phyloP scores from a whole-genome alignment of 2,888 invertebrate genomes.

The Biston stratarius region DNA sequence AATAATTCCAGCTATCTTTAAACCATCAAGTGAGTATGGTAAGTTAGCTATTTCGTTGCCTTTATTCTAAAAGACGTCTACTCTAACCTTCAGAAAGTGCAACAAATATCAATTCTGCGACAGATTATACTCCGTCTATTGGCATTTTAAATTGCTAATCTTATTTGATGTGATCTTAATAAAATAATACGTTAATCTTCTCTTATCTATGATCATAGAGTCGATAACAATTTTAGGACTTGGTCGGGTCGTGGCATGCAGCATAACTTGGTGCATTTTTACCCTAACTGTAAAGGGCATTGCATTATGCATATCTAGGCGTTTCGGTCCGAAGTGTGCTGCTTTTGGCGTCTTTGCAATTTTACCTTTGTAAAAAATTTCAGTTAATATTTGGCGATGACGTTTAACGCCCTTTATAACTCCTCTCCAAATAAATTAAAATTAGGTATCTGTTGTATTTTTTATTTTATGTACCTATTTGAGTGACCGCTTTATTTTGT shows the following conservation, averaged over 20 bases:
- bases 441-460: neutral
- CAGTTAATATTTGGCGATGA: neutral
- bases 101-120: too few relatives aligned
- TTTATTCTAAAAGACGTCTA: too few relatives aligned
- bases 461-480: neutral
- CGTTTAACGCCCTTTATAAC: neutral
- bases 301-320: conserved; percentile 22
- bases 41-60: too few relatives aligned
- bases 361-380: neutral
- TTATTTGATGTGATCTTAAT: too few relatives aligned
- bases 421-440: too few relatives aligned
- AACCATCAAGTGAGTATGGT: too few relatives aligned
- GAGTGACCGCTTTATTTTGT: too few relatives aligned
- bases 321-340: neutral
- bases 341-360: conserved; percentile 9
- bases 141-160: too few relatives aligned
- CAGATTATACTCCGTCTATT: too few relatives aligned
- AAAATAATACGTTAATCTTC: neutral
- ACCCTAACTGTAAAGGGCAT: conserved; percentile 2
- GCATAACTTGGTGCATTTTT: neutral
- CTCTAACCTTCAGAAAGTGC: too few relatives aligned
- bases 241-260: neutral
- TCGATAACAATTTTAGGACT: neutral
- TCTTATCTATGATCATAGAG: neutral
- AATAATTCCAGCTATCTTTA: too few relatives aligned